phyloP scores from a whole-genome alignment of 2,888 invertebrate species.

The Caenorhabditis becei region DNA sequence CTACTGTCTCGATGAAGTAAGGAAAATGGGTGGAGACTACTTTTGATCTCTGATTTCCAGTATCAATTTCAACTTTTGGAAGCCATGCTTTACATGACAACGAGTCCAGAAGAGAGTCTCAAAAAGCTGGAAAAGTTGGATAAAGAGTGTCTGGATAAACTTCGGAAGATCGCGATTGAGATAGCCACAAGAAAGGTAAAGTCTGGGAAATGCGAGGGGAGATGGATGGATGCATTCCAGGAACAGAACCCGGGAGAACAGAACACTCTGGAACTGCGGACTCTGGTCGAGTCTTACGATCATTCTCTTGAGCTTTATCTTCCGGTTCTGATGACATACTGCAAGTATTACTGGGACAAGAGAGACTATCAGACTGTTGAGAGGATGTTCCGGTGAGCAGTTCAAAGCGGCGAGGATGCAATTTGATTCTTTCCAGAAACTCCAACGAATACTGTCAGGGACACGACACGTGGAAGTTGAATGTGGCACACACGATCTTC shows the following conservation, averaged over 20 bases:
- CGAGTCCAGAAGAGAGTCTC: slow-evolving; percentile 95
- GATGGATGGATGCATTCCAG: background rate
- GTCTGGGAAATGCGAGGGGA: background rate
- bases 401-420: background rate
- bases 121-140: slow-evolving; percentile 92
- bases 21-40: slow-evolving; percentile 67
- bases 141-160: slow-evolving; percentile 40
- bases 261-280: slow-evolving; percentile 82
- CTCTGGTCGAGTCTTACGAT: slow-evolving; percentile 93
- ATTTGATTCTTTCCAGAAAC: slow-evolving; percentile 42
- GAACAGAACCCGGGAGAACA: slow-evolving; percentile 1
- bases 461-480: slow-evolving; percentile 96
- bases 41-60: slow-evolving; percentile 57
- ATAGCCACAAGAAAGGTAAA: slow-evolving; percentile 43
- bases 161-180: slow-evolving; percentile 43
- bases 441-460: slow-evolving; percentile 93
- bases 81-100: slow-evolving; percentile 96
- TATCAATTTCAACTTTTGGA: slow-evolving; percentile 89
- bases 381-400: slow-evolving; percentile 69
- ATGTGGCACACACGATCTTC: slow-evolving; percentile 98
- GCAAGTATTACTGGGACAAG: slow-evolving; percentile 96
- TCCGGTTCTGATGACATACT: slow-evolving; percentile 99
- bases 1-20: slow-evolving; percentile 84
- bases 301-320: slow-evolving; percentile 91
- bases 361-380: slow-evolving; percentile 94